These are phyloP conservation scores for Sander vitreus DNA, from an alignment of 2,113 vertebrate genomes.

Conservation along the genomic window DNA sequence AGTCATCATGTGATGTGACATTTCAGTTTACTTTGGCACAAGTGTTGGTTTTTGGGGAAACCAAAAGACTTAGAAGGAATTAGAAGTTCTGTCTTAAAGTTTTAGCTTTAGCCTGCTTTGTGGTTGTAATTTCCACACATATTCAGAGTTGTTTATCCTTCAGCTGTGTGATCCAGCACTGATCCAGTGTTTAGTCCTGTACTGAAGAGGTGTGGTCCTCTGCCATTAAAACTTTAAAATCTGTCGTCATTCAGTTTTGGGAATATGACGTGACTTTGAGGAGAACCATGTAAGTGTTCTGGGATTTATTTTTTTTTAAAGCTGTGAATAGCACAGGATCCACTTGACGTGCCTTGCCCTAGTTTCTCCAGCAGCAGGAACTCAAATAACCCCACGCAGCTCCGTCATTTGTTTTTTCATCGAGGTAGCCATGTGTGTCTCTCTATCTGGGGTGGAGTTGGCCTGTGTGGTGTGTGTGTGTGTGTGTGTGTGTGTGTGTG, in stretches of 20 bases:
- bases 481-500: slow-evolving; percentile 53
- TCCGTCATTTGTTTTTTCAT: slow-evolving; percentile 57
- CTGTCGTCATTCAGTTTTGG: slow-evolving; percentile 58
- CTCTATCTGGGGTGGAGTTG: slow-evolving; percentile 56
- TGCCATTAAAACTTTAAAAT: slow-evolving; percentile 33
- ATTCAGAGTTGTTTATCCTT: background rate
- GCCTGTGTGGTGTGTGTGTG: slow-evolving; percentile 42
- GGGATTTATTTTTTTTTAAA: slow-evolving; percentile 28
- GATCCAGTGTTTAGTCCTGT: slow-evolving; percentile 1
- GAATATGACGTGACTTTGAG: slow-evolving; percentile 48
- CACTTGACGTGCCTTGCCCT: slow-evolving; percentile 14
- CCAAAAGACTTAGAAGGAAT: background rate
- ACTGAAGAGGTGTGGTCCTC: slow-evolving; percentile 55
- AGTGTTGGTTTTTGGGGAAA: background rate
- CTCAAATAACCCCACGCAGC: slow-evolving; percentile 55
- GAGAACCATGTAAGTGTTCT: background rate
- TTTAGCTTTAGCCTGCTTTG: background rate
- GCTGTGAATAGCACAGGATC: slow-evolving; percentile 38
- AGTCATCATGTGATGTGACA: background rate
- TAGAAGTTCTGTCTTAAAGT: background rate
- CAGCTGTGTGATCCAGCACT: background rate
- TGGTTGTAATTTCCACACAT: background rate
- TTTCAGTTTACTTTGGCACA: background rate
- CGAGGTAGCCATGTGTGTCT: slow-evolving; percentile 54
- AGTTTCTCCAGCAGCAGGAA: slow-evolving; percentile 52